Conservation (phyloP, 1,140 invertebrate species). For the Trichoplusia ni region DNA sequence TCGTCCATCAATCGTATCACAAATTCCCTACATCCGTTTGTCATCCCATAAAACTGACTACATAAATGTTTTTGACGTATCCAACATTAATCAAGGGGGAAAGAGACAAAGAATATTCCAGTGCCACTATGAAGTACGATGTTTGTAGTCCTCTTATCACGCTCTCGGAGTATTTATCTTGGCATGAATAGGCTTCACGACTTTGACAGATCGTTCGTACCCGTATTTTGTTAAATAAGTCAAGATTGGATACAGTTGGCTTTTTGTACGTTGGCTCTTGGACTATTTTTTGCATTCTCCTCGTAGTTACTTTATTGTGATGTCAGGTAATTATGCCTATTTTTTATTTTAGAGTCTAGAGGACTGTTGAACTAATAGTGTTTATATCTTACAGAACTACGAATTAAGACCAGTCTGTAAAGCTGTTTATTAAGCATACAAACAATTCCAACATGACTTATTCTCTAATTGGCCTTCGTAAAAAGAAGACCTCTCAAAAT, state of each 20-base stretch:
- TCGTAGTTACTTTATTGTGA: too few relatives aligned
- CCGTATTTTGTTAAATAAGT: conserved; percentile 32
- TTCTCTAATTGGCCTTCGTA: too few relatives aligned
- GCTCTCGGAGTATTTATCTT: conserved; percentile 41
- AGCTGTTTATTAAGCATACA: too few relatives aligned
- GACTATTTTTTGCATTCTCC: conserved; percentile 17
- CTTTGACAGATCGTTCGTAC: conserved; percentile 36
- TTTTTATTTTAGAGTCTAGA: too few relatives aligned
- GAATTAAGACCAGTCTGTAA: too few relatives aligned
- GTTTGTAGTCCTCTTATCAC: conserved; percentile 39
- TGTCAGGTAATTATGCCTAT: too few relatives aligned
- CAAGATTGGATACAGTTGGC: conserved; percentile 22
- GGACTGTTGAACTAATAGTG: too few relatives aligned
- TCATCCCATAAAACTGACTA: conserved; percentile 30
- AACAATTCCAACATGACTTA: too few relatives aligned
- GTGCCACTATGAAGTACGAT: conserved; percentile 16
- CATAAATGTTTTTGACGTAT: conserved; percentile 33
- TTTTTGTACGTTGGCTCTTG: conserved; percentile 14
- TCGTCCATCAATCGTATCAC: conserved; percentile 17
- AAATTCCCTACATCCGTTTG: conserved; percentile 22
- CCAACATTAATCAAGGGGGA: conserved; percentile 39
- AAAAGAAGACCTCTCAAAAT: too few relatives aligned
- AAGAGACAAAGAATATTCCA: conserved; percentile 30
- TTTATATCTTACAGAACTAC: too few relatives aligned
- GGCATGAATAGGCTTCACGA: conserved; percentile 34